Base-by-base conservation (phyloP, 2,888 invertebrate genomes). In the Cremastinae sp. region DNA sequence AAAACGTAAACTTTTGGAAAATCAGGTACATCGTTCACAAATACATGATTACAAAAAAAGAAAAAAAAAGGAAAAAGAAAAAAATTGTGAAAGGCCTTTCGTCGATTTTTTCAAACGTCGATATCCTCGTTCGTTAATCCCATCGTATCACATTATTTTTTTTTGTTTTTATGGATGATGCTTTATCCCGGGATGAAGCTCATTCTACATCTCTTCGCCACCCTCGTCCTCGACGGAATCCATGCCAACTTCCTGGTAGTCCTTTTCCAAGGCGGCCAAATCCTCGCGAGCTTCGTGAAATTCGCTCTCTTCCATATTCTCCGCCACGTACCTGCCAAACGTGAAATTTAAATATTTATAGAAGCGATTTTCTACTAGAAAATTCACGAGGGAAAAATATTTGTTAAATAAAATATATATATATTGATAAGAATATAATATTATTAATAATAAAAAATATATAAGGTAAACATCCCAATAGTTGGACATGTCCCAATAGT, bases 221-320 rank as follows among this genome's bases (percentile, higher is more conserved):
- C 95, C 95, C 82, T 94, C 95, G 62, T 94, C 95, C 89, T 95
- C 95, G 77, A 94, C 94, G 84, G 95, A 95, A 91, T 96, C 96
- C 94, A 95, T 95, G 90, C 95, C 96, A 87, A 96, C 96, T 91
- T 96, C 96, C 91, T 96, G 95, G 91, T 96, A 96, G 91, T 96
- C 96, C 92, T 95, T 95, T 91, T 96, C 96, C 72, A 96, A 92
- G 9, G 95, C 95, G 68, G 95, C 92, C 85, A 92, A 89, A 84
- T 92, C 91, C 83, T 92, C 92, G 34, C 90, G 86, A 8, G 90
- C 90, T 78, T 90, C 90, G 68, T 80, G 81, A 61, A 88, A 88
- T 68, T 86, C 86, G 45, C 78, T 84, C 7, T 86, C 85, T 36
- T 86, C 84, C 87, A 87, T 87, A 10, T 81, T 84, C 36, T 87